Base-by-base conservation (phyloP, 2,113 vertebrate genomes). In the Xiphophorus maculatus region DNA sequence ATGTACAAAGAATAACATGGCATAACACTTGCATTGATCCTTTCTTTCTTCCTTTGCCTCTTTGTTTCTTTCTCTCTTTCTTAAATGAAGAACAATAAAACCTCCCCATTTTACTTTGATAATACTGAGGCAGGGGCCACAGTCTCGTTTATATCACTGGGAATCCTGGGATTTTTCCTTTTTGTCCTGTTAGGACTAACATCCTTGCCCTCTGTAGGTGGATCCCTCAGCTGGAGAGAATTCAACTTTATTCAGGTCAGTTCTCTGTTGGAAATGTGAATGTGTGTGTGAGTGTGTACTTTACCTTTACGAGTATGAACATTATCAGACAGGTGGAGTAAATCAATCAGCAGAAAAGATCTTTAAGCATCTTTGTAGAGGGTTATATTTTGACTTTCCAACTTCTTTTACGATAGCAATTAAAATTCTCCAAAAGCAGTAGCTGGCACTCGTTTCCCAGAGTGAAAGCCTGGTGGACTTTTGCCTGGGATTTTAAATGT, bases 151-250 rank as follows among this genome's bases (percentile, higher is more conserved):
- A 7, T 93, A 63, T 82, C 93, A 14, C 83, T 96, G 73, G 97
- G 97, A 68, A 95, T 97, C 68, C 88, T 98, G 75, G 97, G 97
- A 73, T 97, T 96, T 90, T 97, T 94, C 71, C 91, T 97, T n/a
- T 98, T 96, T 80, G 62, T 96, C 62, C 93, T 99, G 71, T 87
- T 98, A 69, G 96, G 97, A 85, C 95, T 98, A 88, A 97, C 97
- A 78, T 99, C 96, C 4, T 93, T 99, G 81, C 97, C 97, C 62
- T 98, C 97, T 14, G 96, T 98, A 71, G 97, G 96, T 93, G 97
- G 96, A 82, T 76, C 19, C 1, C 94, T 97, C 89, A 98, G 98
- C 94, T 98, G 97, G 98, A 93, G 96, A 93, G 97, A 98, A 92
- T 98, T 91, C 76, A 92, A 25, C 88, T 91, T 92, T 61, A 77